Evolutionary conservation across 2,797 vertebrate species (phyloP), one percentile per base, ranked within the genome.

Genomic region (Silurus aristotelis): DNA sequence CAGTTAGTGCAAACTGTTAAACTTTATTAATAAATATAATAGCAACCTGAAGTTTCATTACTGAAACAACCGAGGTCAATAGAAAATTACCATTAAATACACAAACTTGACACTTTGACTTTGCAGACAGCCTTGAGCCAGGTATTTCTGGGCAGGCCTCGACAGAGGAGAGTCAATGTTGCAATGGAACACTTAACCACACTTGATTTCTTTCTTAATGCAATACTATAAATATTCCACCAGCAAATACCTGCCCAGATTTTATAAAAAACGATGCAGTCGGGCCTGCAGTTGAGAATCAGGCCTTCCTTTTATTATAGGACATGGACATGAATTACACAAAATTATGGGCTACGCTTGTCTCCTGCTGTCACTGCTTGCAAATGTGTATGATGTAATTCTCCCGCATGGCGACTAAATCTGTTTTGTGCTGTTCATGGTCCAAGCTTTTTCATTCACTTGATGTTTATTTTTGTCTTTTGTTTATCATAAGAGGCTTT

Each of bases 221-320:
- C 93, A 94, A 91, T 91, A 92, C 94, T 95, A 95, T 96, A 95
- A 96, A 95, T 96, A 95, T 94, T 95, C 92, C 92, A 91, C 93
- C 78, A 87, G 92, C 92, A 89, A 94, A 94, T 93, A 94, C 92
- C 94, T 94, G 93, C 90, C 92, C 89, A 89, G 92, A 89, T 92
- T 92, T 67, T 64, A 86, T 90, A 88, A 88, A 88, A 88, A 87
- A 89, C 85, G 88, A 15, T 90, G 75, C 91, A 91, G 89, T 64
- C 90, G 68, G 89, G 91, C 85, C 92, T 92, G 92, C 87, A 17
- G 89, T 82, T 89, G 71, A 87, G 87, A 89, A 89, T 88, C 87
- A 90, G 90, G 89, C 80, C 89, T 88, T 89, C 92, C 93, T 93
- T 93, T 94, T 93, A 94, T 94, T 93, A 93, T 92, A 85, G 90